A percentile compares a stretch with the other conserved stretches of the same genome.
phyloP scores from a whole-genome alignment of 2,888 invertebrate species.

The Sphaeridia pumilis region DNA sequence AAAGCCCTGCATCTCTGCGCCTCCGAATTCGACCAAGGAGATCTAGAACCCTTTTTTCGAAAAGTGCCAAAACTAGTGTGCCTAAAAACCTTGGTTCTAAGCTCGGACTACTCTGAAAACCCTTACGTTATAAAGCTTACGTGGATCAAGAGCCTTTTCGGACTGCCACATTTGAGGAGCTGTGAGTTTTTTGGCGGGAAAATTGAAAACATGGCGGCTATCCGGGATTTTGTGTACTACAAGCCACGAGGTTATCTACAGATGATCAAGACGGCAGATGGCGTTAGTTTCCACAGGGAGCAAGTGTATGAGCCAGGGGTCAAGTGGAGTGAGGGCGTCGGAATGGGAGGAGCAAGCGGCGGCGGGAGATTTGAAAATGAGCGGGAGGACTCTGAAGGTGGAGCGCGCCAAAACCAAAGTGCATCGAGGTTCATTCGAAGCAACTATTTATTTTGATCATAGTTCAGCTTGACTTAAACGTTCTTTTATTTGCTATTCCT shows the following conservation, averaged over 20 bases:
- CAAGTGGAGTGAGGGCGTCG: background rate
- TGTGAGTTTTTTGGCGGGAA: conserved; percentile 9
- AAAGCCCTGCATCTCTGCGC: conserved; percentile 2
- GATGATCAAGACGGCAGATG: conserved; percentile 7
- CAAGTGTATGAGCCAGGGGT: background rate
- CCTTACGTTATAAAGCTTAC: background rate
- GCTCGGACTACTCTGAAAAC: background rate
- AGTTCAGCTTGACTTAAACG: too few species aligned
- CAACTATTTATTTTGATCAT: too few species aligned
- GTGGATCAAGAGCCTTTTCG: conserved; percentile 3
- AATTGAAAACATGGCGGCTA: background rate
- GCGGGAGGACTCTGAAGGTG: too few species aligned
- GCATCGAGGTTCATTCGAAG: too few species aligned
- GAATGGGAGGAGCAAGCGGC: too few species aligned
- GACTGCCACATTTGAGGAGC: background rate
- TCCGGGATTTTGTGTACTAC: background rate
- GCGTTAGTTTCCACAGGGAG: conserved; percentile 7
- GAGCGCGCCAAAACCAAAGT: too few species aligned
- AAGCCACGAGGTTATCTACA: background rate
- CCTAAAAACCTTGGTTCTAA: background rate
- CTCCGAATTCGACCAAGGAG: background rate
- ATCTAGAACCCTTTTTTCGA: background rate
- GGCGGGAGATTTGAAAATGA: too few species aligned
- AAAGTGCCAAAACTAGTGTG: background rate
- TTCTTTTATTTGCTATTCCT: too few species aligned